Evolutionary conservation across 53 echinoderm and acorn worm species (phyloP), one percentile per base, ranked within the genome.

Genomic region (Mesocentrotus franciscanus): DNA sequence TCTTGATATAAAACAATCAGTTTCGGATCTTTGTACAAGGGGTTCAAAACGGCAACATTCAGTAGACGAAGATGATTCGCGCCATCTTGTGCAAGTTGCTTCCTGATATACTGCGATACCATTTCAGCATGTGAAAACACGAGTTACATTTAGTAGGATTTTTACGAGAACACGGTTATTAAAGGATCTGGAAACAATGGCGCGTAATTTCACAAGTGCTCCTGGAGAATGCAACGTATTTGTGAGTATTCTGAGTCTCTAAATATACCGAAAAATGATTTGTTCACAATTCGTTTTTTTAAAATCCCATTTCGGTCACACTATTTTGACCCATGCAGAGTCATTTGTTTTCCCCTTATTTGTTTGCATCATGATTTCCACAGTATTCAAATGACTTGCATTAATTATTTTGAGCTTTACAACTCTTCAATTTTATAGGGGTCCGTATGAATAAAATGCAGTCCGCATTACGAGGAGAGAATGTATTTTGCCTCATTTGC

Each of bases 1-100:
- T 57, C 5, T 39, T 87, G 56, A 87, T 87, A 12, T 87, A 22
- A 87, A 56, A 14, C 87, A 58, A 87, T 81, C 81, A 81, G 36
- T 81, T 18, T 27, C 74, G 74, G 11, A 27, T 12, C 32, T 42
- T 14, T 49, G 20, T 32, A 84, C 7, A 24, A 84, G 84, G 49
- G 84, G 49, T 24, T 42, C 84, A 36, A 84, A 49, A 42, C 24
- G 32, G 39, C 17, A 42, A 84, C 49, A 49, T 9, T 22, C n/a
- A 42, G 84, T 39, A 84, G 10, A 32, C 27, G 74, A 30, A 74
- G 30, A 13, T 10, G 74, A 74, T 32, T 74, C 12, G 11, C 29
- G 11, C 29, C 24, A 84, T 49, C 84, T 84, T 84, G 39, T 49
- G 18, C 20, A 8, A 42, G 13, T 84, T 42, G 84, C 22, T 42